A percentile compares a stretch with the other conserved stretches of the same genome.
These are phyloP conservation scores for Rhamnusium bicolor DNA, from an alignment of 2,888 invertebrate genomes.

Conservation along the genomic window DNA sequence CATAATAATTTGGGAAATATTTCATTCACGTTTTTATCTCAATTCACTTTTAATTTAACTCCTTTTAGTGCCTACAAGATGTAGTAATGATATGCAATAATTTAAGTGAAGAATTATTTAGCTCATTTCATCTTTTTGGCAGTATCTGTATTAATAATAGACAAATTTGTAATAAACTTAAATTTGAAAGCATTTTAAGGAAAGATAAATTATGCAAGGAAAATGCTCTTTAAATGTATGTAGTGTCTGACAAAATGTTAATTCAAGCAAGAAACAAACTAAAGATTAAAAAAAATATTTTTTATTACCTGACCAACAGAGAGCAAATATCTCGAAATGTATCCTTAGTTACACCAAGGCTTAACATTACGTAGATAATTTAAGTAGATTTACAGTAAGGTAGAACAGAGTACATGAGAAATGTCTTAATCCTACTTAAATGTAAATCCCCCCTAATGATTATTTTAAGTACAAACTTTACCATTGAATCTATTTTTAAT, in stretches of 20 bases:
- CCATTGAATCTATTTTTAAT: not conserved
- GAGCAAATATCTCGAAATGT: too few relatives aligned
- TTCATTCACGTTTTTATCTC: too few relatives aligned
- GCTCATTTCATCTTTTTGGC: too few relatives aligned
- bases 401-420: slow-evolving; percentile 34
- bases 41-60: too few relatives aligned
- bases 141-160: not conserved
- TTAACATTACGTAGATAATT: slow-evolving; percentile 42
- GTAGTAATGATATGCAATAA: too few relatives aligned
- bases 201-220: not conserved
- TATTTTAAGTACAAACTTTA: slow-evolving; percentile 24
- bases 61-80: too few relatives aligned
- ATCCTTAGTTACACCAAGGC: slow-evolving; percentile 27
- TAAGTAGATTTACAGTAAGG: slow-evolving; percentile 39
- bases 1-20: too few relatives aligned
- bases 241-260: slow-evolving; percentile 29
- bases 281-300: slow-evolving; percentile 17
- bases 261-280: slow-evolving; percentile 28
- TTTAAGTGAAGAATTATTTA: too few relatives aligned
- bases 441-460: slow-evolving; percentile 34
- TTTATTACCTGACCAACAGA: slow-evolving; percentile 32
- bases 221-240: not conserved
- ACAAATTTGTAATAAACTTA: not conserved
- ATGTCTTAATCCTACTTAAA: slow-evolving; percentile 31
- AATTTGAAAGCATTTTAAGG: not conserved